Evolutionary conservation across 2,888 invertebrate species (phyloP), one percentile per base, ranked within the genome.

Genomic region (Linnaemya tessellans): DNA sequence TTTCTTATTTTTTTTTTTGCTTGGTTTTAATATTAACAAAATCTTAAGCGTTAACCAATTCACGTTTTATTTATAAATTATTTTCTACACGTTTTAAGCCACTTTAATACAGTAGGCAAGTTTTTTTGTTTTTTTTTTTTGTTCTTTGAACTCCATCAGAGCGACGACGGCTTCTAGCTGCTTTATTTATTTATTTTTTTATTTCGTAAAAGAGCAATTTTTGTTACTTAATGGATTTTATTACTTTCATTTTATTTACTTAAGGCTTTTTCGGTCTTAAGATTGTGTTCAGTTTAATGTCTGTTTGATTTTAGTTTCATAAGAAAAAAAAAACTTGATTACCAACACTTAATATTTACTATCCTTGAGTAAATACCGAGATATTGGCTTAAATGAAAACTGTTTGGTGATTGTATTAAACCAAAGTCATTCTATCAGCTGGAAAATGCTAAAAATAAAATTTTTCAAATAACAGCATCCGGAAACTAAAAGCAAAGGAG

Each of bases 31-130:
- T 38, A 49, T 49, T 65, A 65, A 46, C n/a, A 46, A 58, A 80
- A 71, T 46, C 56, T 65, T 56, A 58, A 71, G 73, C 80, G 49
- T 80, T 73, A 46, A 73, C 56, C 38, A 65, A 46, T 65, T 56
- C 49, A 73, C 73, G 73, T 65, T 65, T 80, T 25, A 41, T 56
- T 11, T 60, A 38, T 25, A 20, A 43, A 9, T 35, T 11, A 10
- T 15, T 49, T 51, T 56, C 11, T 25, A 15, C 18, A 54, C 41
- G 25, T 75, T 65, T 74, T 20, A 43, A 49, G 4, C 9, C 25
- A 43, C 25, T 64, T 75, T 25, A 43, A 64, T 54, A 11, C 62
- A 64, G 25, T 25, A 41, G 60, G 25, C 3, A 22, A 10, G 3
- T 51, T 9, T 20, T 20, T 51, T 51, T 46, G n/a, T 9, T n/a